Percentiles rank a stretch among this genome's conserved stretches.
Conservation (phyloP, 2,797 vertebrate species). For the Limnodromus scolopaceus region DNA sequence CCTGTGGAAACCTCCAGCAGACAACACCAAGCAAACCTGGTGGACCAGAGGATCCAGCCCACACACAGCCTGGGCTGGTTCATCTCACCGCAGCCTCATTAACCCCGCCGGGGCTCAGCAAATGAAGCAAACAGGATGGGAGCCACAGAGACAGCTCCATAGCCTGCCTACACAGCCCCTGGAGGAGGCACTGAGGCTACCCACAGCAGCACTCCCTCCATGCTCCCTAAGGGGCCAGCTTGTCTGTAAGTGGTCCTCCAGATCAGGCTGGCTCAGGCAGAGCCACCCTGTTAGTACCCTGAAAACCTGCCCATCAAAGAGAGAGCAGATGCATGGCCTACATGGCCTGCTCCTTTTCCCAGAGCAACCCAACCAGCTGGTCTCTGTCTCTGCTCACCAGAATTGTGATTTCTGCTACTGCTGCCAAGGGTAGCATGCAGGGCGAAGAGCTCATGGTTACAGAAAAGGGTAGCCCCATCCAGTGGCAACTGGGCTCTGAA, state of each 20-base stretch:
- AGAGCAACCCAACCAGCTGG: not conserved
- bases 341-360: not conserved
- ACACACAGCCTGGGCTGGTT: not conserved
- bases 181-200: not conserved
- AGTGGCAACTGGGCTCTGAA: not conserved
- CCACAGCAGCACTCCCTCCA: not conserved
- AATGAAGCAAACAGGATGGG: rapidly evolving
- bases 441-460: not conserved
- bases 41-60: not conserved
- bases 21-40: not conserved
- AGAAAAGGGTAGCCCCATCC: not conserved
- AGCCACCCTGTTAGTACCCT: not conserved
- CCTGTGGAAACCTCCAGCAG: not conserved
- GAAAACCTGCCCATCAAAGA: not conserved
- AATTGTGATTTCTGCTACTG: not conserved
- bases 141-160: rapidly evolving
- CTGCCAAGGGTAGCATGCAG: not conserved
- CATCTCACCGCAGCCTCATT: not conserved
- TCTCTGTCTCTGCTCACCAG: not conserved
- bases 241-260: not conserved
- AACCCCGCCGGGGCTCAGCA: rapidly evolving
- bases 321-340: rapidly evolving
- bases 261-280: not conserved
- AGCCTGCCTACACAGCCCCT: not conserved
- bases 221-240: not conserved